Evolutionary conservation across 1,140 invertebrate species (phyloP).

Genomic region (Achatina immaculata): DNA sequence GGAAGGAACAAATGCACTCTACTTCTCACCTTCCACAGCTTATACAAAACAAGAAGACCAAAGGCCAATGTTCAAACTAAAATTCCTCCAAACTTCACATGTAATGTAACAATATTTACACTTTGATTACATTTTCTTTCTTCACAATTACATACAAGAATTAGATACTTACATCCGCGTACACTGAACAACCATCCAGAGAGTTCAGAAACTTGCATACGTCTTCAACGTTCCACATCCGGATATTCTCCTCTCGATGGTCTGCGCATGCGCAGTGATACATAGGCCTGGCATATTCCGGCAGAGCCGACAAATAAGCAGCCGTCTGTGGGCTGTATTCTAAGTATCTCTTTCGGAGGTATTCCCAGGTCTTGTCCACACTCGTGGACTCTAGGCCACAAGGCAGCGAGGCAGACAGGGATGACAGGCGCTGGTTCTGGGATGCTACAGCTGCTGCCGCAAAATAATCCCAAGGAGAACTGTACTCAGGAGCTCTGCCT

Average conservation of each 20-base stretch:
- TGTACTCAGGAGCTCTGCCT: slow-evolving; percentile 16
- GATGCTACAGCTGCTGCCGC: slow-evolving; percentile 36
- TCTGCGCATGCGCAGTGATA: slow-evolving; percentile 44
- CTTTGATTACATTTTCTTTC: no score
- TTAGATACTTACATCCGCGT: slow-evolving; percentile 51
- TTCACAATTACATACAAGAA: no score
- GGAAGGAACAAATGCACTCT: no score
- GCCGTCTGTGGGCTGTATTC: slow-evolving; percentile 25
- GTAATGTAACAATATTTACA: no score
- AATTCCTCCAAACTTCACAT: no score
- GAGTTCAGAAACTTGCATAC: slow-evolving; percentile 52
- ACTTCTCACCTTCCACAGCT: no score
- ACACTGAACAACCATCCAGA: slow-evolving; percentile 54
- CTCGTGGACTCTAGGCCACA: slow-evolving; percentile 42
- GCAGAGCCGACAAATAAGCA: slow-evolving; percentile 41
- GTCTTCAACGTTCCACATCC: slow-evolving; percentile 54
- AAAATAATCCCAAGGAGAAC: slow-evolving; percentile 20
- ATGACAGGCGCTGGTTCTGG: slow-evolving; percentile 25
- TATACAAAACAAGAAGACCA: no score
- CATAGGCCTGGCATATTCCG: slow-evolving; percentile 41
- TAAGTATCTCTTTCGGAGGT: slow-evolving; percentile 39
- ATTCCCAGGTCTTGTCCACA: slow-evolving; percentile 40
- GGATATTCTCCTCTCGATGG: slow-evolving; percentile 49
- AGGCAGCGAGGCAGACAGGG: slow-evolving; percentile 11
- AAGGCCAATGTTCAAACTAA: no score